Percentiles rank a stretch among this genome's conserved stretches.
Evolutionary conservation across 2,888 invertebrate genomes (phyloP).

Genomic region (Gymnoscelis rufifasciata): DNA sequence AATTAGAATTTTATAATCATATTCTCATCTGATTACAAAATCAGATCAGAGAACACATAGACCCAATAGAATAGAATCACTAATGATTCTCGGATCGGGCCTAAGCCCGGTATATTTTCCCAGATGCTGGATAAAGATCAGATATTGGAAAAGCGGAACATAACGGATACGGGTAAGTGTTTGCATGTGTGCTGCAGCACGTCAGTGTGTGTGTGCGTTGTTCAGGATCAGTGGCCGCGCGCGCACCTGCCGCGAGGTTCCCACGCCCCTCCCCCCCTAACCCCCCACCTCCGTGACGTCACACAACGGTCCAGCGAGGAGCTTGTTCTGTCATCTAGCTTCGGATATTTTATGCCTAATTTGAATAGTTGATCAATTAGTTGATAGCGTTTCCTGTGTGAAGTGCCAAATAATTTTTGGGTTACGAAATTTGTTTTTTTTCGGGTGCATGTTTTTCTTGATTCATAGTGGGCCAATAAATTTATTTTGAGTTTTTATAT

Average conservation of each 20-base stretch:
- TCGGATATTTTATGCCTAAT: constrained; percentile 34
- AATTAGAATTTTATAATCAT: too few species aligned
- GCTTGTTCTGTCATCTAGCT: constrained; percentile 45
- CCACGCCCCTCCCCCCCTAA: constrained; percentile 58
- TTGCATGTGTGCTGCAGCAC: constrained; percentile 33
- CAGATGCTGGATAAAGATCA: constrained; percentile 9
- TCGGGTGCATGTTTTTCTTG: too few species aligned
- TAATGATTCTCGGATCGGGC: too few species aligned
- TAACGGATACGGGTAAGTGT: constrained; percentile 47
- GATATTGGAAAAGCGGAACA: constrained; percentile 61
- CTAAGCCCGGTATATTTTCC: not conserved
- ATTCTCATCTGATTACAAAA: constrained; percentile 15
- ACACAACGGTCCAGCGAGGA: constrained; percentile 59
- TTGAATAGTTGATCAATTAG: constrained; percentile 38
- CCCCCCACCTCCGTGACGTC: constrained; percentile 54
- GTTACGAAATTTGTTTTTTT: too few species aligned
- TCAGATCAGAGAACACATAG: not conserved
- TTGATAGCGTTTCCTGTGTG: constrained; percentile 33
- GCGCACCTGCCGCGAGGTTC: constrained; percentile 77
- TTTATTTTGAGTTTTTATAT: too few species aligned
- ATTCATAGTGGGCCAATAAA: too few species aligned
- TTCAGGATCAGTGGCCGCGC: constrained; percentile 77
- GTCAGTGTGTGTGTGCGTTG: constrained; percentile 48
- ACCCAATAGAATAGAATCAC: too few species aligned
- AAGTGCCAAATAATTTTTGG: constrained; percentile 10